Conservation (phyloP, 2,888 invertebrate species). For the Desoria tigrina region DNA sequence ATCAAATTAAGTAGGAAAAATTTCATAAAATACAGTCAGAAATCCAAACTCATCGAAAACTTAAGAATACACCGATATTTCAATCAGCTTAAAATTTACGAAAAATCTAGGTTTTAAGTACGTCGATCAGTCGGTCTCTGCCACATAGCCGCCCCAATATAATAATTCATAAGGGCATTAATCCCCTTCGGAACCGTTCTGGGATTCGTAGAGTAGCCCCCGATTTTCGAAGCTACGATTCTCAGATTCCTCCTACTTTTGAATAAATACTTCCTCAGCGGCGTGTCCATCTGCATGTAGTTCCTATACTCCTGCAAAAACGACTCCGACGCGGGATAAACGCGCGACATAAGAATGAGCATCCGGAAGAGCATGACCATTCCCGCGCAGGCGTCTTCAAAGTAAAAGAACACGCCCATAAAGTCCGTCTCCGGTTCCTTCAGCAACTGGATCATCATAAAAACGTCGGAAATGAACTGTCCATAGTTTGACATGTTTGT, state of each 20-base stretch:
- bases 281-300: slow-evolving; percentile 36
- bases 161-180: slow-evolving; percentile 38
- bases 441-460: slow-evolving; percentile 39
- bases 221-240: slow-evolving; percentile 37
- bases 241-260: slow-evolving; percentile 26
- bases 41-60: no score
- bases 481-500: slow-evolving; percentile 36
- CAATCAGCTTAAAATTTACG: background rate
- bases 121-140: slow-evolving; percentile 41
- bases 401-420: slow-evolving; percentile 40
- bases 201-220: slow-evolving; percentile 38
- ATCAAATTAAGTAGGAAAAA: no score
- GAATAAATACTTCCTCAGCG: slow-evolving; percentile 31
- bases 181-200: slow-evolving; percentile 36
- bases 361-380: slow-evolving; percentile 46
- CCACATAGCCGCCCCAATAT: slow-evolving; percentile 47
- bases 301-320: slow-evolving; percentile 34
- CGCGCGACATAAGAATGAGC: slow-evolving; percentile 12
- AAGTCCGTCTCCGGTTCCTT: slow-evolving; percentile 42
- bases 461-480: slow-evolving; percentile 41
- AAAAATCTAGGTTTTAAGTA: slow-evolving; percentile 27
- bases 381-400: slow-evolving; percentile 42
- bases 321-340: slow-evolving; percentile 6
- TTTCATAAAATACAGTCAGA: no score
- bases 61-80: no score